phyloP scores from a whole-genome alignment of 2,797 vertebrate genomes.

The Decapterus maruadsi region DNA sequence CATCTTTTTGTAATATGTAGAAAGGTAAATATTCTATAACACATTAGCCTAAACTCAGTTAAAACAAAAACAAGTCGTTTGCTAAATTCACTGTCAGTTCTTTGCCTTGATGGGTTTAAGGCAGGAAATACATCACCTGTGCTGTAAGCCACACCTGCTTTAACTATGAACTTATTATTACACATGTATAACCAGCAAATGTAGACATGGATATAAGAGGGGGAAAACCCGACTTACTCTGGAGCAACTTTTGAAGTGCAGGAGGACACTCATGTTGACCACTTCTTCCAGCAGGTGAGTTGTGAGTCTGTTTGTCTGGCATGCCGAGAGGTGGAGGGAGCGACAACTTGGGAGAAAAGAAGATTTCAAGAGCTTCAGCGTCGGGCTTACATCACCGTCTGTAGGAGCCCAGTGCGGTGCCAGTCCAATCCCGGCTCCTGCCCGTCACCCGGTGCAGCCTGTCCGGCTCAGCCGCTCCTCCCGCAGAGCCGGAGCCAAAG shows the following conservation, averaged over 20 bases:
- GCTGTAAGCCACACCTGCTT: background rate
- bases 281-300: constrained; percentile 17
- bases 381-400: constrained; percentile 27
- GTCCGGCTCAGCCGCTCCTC: constrained; percentile 1
- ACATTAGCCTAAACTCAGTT: background rate
- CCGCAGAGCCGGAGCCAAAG: background rate
- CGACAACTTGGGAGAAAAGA: constrained; percentile 24
- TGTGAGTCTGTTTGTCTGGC: constrained; percentile 11
- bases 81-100: background rate
- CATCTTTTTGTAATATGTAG: background rate
- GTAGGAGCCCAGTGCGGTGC: background rate
- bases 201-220: background rate
- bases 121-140: background rate
- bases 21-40: background rate
- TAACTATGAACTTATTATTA: background rate
- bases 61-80: background rate
- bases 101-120: background rate
- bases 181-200: background rate
- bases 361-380: constrained; percentile 1
- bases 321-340: constrained; percentile 47
- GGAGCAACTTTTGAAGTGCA: constrained; percentile 58
- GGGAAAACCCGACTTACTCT: constrained; percentile 65
- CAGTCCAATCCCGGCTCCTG: background rate
- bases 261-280: constrained; percentile 55
- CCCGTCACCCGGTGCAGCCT: constrained; percentile 1